Conservation (phyloP, 1,140 invertebrate species). For the Leptinotarsa undecemlineata region DNA sequence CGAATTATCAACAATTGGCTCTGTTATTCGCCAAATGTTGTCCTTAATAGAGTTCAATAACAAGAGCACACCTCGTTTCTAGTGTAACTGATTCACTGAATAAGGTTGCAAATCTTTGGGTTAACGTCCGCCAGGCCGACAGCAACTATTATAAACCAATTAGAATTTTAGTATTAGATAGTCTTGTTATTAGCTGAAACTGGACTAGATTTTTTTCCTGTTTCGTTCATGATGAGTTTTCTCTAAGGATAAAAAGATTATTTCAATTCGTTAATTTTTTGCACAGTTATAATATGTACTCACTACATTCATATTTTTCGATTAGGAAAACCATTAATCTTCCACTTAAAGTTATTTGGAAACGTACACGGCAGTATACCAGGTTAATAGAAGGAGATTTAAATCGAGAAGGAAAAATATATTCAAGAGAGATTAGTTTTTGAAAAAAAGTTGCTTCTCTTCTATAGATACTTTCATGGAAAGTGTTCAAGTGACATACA, state of each 20-base stretch:
- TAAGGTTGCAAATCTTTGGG: conserved; percentile 18
- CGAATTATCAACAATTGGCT: conserved; percentile 11
- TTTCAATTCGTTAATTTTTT: not conserved
- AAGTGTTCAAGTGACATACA: too few species aligned
- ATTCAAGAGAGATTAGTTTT: too few species aligned
- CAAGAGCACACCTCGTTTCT: conserved; percentile 17
- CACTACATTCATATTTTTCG: too few species aligned
- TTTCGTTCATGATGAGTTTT: not conserved
- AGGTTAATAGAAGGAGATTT: too few species aligned
- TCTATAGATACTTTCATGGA: too few species aligned
- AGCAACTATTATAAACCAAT: conserved; percentile 12
- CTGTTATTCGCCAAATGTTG: conserved; percentile 16
- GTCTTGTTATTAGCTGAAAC: conserved; percentile 6
- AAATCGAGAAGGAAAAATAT: too few species aligned
- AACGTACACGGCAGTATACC: too few species aligned
- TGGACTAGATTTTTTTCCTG: conserved; percentile 5
- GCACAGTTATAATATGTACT: too few species aligned
- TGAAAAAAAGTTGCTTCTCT: too few species aligned
- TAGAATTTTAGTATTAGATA: not conserved
- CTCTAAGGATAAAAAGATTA: not conserved
- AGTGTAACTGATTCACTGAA: conserved; percentile 3
- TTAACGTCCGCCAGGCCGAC: not conserved
- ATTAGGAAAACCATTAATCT: too few species aligned
- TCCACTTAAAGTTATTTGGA: too few species aligned
- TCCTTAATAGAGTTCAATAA: conserved; percentile 20